Conservation (phyloP, 1,140 invertebrate species). For the Drosophila miranda region DNA sequence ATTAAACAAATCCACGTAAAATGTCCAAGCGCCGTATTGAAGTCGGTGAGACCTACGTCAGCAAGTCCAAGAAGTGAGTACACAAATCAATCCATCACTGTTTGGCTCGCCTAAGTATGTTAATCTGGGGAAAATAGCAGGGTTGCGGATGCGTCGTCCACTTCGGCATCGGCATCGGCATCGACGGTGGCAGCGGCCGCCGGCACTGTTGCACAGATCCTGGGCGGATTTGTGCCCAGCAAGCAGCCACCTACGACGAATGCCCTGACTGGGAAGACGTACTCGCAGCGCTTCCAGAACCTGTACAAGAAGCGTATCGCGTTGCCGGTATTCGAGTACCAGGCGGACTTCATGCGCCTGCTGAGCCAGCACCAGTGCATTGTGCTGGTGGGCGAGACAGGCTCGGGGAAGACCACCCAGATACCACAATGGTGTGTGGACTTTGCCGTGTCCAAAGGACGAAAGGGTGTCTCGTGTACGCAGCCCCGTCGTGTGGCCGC, state of each 20-base stretch:
- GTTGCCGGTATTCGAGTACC: constrained; percentile 99
- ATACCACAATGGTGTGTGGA: constrained; percentile 97
- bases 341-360: constrained; percentile 96
- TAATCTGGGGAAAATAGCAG: constrained; percentile 9
- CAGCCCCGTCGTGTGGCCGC: constrained; percentile 98
- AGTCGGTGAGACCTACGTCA: constrained; percentile 91
- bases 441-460: constrained; percentile 88
- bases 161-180: constrained; percentile 31
- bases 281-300: constrained; percentile 92
- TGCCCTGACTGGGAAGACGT: constrained; percentile 89
- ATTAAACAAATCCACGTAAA: constrained; percentile 13
- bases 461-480: constrained; percentile 97
- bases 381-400: constrained; percentile 91
- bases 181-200: constrained; percentile 71
- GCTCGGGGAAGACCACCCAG: constrained; percentile 97
- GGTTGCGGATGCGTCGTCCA: constrained; percentile 45
- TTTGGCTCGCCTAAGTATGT: neutral
- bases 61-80: constrained; percentile 87
- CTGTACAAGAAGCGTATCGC: constrained; percentile 93
- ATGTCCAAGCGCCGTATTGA: constrained; percentile 94
- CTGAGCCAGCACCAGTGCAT: constrained; percentile 86
- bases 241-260: constrained; percentile 84
- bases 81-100: too few species aligned
- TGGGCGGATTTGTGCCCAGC: constrained; percentile 83
- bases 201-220: constrained; percentile 70